Evolutionary conservation across 1,140 invertebrate species (phyloP).

Genomic region (Saccostrea echinata): DNA sequence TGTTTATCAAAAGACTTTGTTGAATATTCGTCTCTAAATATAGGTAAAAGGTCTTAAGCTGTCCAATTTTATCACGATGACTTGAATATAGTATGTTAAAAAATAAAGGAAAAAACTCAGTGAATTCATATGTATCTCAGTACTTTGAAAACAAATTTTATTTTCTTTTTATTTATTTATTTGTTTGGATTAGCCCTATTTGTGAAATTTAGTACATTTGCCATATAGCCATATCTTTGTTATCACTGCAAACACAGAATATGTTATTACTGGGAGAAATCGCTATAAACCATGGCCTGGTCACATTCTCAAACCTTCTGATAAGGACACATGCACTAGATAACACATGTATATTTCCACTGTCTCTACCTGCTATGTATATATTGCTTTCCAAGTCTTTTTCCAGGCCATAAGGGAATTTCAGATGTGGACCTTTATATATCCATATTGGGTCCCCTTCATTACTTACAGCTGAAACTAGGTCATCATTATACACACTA

Average conservation of each 20-base stretch:
- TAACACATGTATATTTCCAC: neutral
- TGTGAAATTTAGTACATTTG: neutral
- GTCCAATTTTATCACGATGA: no score
- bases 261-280: neutral
- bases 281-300: neutral
- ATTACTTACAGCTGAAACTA: neutral
- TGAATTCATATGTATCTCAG: no score
- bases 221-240: neutral
- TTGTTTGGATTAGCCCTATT: no score
- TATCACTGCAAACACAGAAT: neutral
- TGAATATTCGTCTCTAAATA: no score
- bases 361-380: neutral
- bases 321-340: neutral
- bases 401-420: neutral
- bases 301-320: neutral
- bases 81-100: no score
- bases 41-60: no score
- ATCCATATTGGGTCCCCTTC: neutral
- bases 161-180: no score
- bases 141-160: no score
- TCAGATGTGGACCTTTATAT: neutral
- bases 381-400: neutral
- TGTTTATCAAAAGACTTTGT: no score
- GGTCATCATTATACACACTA: neutral
- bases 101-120: no score